Evolutionary conservation across 1,140 invertebrate species (phyloP).

Genomic region (Tetramorium alpestre): DNA sequence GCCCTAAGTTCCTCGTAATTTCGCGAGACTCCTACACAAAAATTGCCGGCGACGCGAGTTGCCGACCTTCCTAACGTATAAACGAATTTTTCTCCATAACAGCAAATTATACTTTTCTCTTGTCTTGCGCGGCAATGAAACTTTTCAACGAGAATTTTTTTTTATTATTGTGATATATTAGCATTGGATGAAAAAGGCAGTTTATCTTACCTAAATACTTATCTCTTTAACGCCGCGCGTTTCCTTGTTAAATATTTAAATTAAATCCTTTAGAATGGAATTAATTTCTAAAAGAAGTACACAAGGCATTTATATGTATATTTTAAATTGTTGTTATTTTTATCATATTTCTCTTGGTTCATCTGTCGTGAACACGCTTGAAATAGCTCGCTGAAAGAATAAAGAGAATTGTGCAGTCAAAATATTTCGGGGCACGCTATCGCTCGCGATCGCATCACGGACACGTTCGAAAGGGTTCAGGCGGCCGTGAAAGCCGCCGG

Average conservation of each 20-base stretch:
- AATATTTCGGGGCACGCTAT: slow-evolving; percentile 66
- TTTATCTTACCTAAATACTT: background rate
- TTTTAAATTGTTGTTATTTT: background rate
- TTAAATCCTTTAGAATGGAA: background rate
- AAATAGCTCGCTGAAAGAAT: background rate
- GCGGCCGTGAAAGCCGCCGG: slow-evolving; percentile 57
- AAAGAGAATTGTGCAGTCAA: slow-evolving; percentile 43
- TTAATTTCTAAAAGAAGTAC: background rate
- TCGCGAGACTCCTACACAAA: slow-evolving; percentile 23
- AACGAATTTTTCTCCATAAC: background rate
- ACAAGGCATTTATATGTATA: background rate
- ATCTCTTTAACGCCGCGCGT: background rate
- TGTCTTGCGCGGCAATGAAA: background rate
- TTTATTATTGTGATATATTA: background rate
- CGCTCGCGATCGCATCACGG: slow-evolving; percentile 32
- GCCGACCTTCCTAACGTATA: background rate
- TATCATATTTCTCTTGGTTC: background rate
- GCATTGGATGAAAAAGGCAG: background rate
- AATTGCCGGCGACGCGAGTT: background rate
- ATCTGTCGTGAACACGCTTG: background rate
- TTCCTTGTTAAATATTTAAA: too few species aligned
- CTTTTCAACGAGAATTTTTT: background rate
- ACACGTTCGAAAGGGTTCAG: slow-evolving; percentile 65
- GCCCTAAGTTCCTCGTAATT: slow-evolving; percentile 48
- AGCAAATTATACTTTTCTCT: background rate